phyloP scores from a whole-genome alignment of 1,140 invertebrate genomes.

The Probaryconus sp. region DNA sequence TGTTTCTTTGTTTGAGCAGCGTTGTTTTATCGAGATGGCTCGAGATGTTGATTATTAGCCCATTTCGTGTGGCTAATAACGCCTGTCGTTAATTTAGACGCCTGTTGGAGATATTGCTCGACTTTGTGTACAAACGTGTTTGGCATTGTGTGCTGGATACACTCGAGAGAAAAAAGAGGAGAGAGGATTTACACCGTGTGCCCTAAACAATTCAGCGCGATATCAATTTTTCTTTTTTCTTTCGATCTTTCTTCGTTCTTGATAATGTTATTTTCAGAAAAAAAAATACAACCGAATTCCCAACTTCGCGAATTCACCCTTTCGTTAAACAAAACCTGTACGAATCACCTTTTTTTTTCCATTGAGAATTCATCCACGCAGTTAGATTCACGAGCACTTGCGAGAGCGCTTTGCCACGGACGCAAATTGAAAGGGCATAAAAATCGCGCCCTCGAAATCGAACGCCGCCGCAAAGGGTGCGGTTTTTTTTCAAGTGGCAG shows the following conservation, averaged over 20 bases:
- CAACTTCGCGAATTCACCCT: no score
- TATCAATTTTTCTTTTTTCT: no score
- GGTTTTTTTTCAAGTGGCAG: slow-evolving; percentile 65
- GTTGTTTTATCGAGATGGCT: slow-evolving; percentile 25
- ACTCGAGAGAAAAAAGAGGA: slow-evolving; percentile 40
- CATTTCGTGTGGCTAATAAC: slow-evolving; percentile 5
- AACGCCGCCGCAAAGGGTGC: slow-evolving; percentile 42
- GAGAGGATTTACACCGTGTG: slow-evolving; percentile 45
- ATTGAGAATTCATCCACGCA: no score
- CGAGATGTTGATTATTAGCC: slow-evolving; percentile 33
- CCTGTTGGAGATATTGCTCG: slow-evolving; percentile 40
- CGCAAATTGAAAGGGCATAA: slow-evolving; percentile 24
- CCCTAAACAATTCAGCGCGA: no score
- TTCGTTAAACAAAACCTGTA: no score
- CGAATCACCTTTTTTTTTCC: no score
- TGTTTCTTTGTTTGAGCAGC: slow-evolving; percentile 38
- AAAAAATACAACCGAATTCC: no score
- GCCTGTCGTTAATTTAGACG: slow-evolving; percentile 19
- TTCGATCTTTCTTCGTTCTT: no score
- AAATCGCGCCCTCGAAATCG: slow-evolving; percentile 38
- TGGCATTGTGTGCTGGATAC: slow-evolving; percentile 34
- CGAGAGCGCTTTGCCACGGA: slow-evolving; percentile 1
- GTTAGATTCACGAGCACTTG: no score
- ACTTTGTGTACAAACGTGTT: slow-evolving; percentile 44
- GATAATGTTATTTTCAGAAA: no score